phyloP scores from a whole-genome alignment of 37 sponge, comb jelly and placozoan species.

The Spongilla lacustris region DNA sequence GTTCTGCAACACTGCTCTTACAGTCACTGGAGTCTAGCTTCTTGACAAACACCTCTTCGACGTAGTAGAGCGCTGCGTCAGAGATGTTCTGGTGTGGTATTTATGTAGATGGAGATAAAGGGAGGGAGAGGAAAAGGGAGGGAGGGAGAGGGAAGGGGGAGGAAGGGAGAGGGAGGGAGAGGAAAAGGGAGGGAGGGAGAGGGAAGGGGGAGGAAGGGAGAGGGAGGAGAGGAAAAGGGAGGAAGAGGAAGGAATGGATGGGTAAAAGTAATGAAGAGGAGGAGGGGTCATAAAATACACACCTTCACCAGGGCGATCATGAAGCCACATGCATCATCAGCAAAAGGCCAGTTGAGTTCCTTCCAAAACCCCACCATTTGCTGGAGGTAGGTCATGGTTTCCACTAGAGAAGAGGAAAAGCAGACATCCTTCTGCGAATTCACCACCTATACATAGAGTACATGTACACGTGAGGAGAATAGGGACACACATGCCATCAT shows the following conservation, averaged over 20 bases:
- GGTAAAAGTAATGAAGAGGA: neutral
- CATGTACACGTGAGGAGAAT: neutral
- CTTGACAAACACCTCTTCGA: neutral
- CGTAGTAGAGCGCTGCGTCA: neutral
- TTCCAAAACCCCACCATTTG: slow-evolving; percentile 48
- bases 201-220: neutral
- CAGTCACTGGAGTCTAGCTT: neutral
- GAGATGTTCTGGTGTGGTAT: slow-evolving; percentile 3
- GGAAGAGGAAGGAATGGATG: neutral
- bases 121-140: neutral
- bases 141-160: neutral
- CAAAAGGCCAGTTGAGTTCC: slow-evolving; percentile 50
- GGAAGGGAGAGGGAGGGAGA: neutral
- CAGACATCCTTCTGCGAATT: slow-evolving; percentile 8
- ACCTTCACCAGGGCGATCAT: slow-evolving; percentile 17
- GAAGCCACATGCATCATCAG: slow-evolving; percentile 28
- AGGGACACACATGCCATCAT: neutral
- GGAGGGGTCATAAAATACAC: neutral
- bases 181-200: neutral
- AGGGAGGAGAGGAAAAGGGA: neutral
- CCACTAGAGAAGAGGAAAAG: slow-evolving; percentile 65
- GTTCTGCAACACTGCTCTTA: neutral
- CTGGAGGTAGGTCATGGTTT: slow-evolving; percentile 31
- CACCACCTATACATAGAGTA: neutral
- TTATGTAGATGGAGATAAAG: neutral